These are phyloP conservation scores for Peromyscus maniculatus DNA, from an alignment of 2,113 vertebrate genomes.

Conservation along the genomic window DNA sequence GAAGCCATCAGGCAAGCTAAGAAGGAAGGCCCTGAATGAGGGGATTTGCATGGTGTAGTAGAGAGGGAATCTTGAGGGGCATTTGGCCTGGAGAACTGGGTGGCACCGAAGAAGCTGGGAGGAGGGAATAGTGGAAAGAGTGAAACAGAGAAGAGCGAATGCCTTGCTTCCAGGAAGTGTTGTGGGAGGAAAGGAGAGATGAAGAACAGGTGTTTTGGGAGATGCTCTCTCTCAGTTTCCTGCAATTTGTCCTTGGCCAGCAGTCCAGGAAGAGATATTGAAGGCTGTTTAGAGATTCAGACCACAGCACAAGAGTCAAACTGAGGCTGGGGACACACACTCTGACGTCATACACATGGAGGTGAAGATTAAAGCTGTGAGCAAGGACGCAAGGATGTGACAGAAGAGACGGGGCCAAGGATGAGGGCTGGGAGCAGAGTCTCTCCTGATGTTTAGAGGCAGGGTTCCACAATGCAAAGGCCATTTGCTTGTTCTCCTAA, in stretches of 20 bases:
- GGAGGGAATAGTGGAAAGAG: neutral
- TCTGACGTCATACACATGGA: neutral
- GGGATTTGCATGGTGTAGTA: too few relatives aligned
- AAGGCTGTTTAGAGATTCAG: neutral
- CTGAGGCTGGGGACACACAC: neutral
- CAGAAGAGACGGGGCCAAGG: too few relatives aligned
- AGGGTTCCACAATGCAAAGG: neutral
- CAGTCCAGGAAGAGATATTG: neutral
- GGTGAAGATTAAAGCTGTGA: neutral
- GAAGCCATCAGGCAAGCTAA: neutral
- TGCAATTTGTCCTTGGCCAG: neutral
- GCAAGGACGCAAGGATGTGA: neutral
- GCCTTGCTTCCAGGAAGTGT: neutral
- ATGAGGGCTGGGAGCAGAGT: neutral
- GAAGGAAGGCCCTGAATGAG: too few relatives aligned
- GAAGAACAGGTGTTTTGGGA: neutral
- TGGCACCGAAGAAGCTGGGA: neutral
- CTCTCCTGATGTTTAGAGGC: neutral
- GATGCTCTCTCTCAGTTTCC: neutral
- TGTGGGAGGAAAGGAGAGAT: neutral
- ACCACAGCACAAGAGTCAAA: neutral
- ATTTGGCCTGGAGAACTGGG: neutral
- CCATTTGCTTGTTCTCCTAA: neutral
- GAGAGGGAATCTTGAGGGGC: neutral
- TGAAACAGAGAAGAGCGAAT: neutral